Base-by-base conservation (phyloP, 1,140 invertebrate genomes). In the Drosophila repletoides region DNA sequence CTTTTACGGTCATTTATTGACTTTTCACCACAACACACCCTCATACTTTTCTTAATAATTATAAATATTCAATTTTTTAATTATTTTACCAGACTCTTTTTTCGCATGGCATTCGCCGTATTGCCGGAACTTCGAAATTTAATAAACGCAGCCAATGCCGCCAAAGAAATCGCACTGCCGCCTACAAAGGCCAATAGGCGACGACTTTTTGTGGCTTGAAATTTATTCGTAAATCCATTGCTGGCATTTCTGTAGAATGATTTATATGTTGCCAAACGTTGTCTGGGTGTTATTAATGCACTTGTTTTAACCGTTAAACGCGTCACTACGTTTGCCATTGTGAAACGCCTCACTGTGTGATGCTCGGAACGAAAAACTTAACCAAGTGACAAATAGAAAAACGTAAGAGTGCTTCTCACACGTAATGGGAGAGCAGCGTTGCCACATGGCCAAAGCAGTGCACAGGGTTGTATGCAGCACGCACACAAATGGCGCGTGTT, bases 1-100 rank as follows among this genome's bases (percentile, higher is more conserved):
- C 80, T 74, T 84, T 67, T 79, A 49, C 55, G 51, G 28, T 33
- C 66, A 76, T 64, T 76, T 83, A 83, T 83, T 84, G 79, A 83
- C 79, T 83, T 83, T 83, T 83, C n/a, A n/a, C 66, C 55, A 55
- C 22, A 26, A 26, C 5, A 22, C 46, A 65, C 26, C 31, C 10
- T 52, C 29, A 73, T 26, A 52, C 19, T 29, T 12, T 7, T 26
- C 31, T 6, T 17, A 43, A 41, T 45, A 29, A 34, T 7, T 1
- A 26, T 5, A n/a, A 2, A 7, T 12, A 19, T 70, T 52, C n/a
- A n/a, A 10, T 36, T 19, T 19, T 15, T 33, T 31, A 17, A 28
- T 28, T 26, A 5, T 22, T 38, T 74, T 83, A 83, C 79, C 75
- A 83, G 69, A 24, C 75, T 76, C 10, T 76, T 67, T 26, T 79